These are phyloP conservation scores for Lepetodrilus schrolli DNA, from an alignment of 2,888 invertebrate species.

Conservation along the genomic window DNA sequence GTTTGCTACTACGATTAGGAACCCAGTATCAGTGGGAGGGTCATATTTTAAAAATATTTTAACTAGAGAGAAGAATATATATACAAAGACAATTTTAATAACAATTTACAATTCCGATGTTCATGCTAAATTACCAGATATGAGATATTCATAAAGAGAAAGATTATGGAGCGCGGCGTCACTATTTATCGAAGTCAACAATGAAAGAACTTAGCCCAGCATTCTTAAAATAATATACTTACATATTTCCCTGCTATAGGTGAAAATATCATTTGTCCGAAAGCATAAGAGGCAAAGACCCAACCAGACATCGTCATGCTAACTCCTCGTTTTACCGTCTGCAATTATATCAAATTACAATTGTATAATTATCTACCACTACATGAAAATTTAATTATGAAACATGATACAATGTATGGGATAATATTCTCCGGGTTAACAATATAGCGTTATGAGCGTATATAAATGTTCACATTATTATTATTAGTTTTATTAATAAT, in stretches of 20 bases:
- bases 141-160: neutral
- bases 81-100: too few species aligned
- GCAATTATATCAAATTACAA: neutral
- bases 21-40: too few species aligned
- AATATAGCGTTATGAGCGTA: too few species aligned
- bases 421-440: too few species aligned
- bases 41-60: too few species aligned
- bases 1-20: too few species aligned
- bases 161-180: neutral
- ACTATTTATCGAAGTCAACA: neutral
- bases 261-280: conserved; percentile 27
- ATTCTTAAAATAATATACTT: conserved; percentile 11
- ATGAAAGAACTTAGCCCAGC: neutral
- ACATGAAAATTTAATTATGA: too few species aligned
- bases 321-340: conserved; percentile 9
- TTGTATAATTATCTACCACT: neutral
- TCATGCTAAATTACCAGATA: neutral
- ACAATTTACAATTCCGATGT: too few species aligned
- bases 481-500: too few species aligned
- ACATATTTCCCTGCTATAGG: conserved; percentile 30
- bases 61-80: too few species aligned
- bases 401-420: too few species aligned
- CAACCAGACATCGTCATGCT: neutral
- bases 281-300: conserved; percentile 28
- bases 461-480: too few species aligned